Evolutionary conservation across 2,797 vertebrate species (phyloP).

Genomic region (Sebastes trivittatus): DNA sequence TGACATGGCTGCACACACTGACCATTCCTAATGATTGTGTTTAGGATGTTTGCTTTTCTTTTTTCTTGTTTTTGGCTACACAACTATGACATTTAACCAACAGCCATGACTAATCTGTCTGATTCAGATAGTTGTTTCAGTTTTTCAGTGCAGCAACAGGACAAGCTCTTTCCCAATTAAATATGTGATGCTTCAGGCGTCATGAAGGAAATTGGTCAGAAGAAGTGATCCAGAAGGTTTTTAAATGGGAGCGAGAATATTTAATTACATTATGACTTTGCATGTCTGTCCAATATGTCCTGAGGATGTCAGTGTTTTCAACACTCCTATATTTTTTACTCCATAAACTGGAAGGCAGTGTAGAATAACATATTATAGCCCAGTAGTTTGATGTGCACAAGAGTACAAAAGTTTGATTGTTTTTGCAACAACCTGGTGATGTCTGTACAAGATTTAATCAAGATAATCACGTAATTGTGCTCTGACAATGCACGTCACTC

Average conservation of each 20-base stretch:
- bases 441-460: not conserved
- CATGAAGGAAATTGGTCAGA: not conserved
- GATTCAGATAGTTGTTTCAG: not conserved
- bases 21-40: not conserved
- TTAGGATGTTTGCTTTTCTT: not conserved
- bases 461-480: not conserved
- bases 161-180: constrained; percentile 33
- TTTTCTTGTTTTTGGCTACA: not conserved
- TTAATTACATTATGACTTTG: constrained; percentile 50
- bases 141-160: not conserved
- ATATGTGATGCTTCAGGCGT: constrained; percentile 16
- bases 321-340: not conserved
- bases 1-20: not conserved
- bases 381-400: not conserved
- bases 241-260: constrained; percentile 14
- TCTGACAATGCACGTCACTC: not conserved
- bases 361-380: not conserved
- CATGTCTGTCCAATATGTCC: constrained; percentile 25
- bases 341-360: not conserved
- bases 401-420: not conserved
- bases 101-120: not conserved
- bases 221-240: not conserved
- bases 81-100: not conserved
- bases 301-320: constrained; percentile 24
- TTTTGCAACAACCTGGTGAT: not conserved